These are phyloP conservation scores for Halcyon leucocephala DNA, from an alignment of 2,797 vertebrate species.

Conservation along the genomic window DNA sequence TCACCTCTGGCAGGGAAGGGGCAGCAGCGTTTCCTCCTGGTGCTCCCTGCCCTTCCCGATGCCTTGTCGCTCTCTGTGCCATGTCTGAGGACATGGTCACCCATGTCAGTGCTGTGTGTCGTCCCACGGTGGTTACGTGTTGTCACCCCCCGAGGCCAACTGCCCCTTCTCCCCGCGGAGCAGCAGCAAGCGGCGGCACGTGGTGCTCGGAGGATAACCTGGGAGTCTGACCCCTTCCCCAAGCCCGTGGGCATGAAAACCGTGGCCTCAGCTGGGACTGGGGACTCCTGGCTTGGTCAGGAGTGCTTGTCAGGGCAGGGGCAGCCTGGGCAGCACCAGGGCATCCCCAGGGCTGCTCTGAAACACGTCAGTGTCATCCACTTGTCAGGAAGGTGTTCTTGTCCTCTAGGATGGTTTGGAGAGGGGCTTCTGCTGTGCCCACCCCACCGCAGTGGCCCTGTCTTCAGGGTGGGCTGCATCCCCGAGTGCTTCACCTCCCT, in stretches of 20 bases:
- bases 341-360: background rate
- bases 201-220: background rate
- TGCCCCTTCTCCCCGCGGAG: background rate
- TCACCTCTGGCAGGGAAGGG: background rate
- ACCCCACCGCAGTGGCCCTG: background rate
- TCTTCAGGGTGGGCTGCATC: background rate
- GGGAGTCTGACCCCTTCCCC: background rate
- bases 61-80: background rate
- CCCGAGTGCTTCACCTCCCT: background rate
- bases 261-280: background rate
- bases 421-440: background rate
- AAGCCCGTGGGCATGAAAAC: fast-evolving
- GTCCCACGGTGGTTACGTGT: background rate
- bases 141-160: background rate
- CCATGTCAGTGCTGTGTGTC: background rate
- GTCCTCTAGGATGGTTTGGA: background rate
- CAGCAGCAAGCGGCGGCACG: background rate
- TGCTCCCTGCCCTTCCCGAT: background rate
- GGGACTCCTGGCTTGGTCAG: background rate
- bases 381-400: fast-evolving
- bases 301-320: background rate
- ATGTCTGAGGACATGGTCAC: background rate
- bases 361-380: background rate
- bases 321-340: background rate
- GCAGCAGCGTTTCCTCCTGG: background rate